Conservation (phyloP, 1,140 invertebrate genomes). For the Drosophila erecta region DNA sequence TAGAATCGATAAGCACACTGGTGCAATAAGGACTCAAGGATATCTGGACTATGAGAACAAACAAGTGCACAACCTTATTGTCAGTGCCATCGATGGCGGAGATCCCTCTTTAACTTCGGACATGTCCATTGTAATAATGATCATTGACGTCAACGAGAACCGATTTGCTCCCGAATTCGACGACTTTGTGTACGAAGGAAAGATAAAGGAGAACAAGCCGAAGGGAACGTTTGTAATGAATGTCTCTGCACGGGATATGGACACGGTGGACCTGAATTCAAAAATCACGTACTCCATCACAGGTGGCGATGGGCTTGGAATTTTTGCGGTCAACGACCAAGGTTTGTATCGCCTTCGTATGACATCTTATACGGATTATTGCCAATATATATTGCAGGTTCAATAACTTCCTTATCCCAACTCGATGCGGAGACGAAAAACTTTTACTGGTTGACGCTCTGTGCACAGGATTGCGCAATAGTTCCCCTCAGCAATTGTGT, state of each 20-base stretch:
- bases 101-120: slow-evolving; percentile 90
- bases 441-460: slow-evolving; percentile 97
- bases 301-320: slow-evolving; percentile 95
- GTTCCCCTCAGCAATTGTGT: slow-evolving; percentile 93
- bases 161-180: slow-evolving; percentile 92
- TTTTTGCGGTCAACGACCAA: slow-evolving; percentile 95
- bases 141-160: slow-evolving; percentile 97
- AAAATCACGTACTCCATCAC: slow-evolving; percentile 94
- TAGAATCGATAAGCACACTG: slow-evolving; percentile 92
- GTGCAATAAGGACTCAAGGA: slow-evolving; percentile 91
- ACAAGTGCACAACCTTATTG: slow-evolving; percentile 94
- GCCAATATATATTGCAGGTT: slow-evolving; percentile 87
- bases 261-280: slow-evolving; percentile 91
- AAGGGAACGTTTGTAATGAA: slow-evolving; percentile 90
- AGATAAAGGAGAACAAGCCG: slow-evolving; percentile 91
- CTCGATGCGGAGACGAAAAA: slow-evolving; percentile 94
- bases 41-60: slow-evolving; percentile 94
- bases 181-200: slow-evolving; percentile 90
- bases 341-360: slow-evolving; percentile 87
- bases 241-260: slow-evolving; percentile 91
- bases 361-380: not conserved
- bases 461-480: slow-evolving; percentile 95
- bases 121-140: slow-evolving; percentile 92
- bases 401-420: slow-evolving; percentile 91
- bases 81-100: slow-evolving; percentile 92